Evolutionary conservation across 2,113 vertebrate genomes (phyloP), one percentile per base, ranked within the genome.

Genomic region (Nesogale talazaci): DNA sequence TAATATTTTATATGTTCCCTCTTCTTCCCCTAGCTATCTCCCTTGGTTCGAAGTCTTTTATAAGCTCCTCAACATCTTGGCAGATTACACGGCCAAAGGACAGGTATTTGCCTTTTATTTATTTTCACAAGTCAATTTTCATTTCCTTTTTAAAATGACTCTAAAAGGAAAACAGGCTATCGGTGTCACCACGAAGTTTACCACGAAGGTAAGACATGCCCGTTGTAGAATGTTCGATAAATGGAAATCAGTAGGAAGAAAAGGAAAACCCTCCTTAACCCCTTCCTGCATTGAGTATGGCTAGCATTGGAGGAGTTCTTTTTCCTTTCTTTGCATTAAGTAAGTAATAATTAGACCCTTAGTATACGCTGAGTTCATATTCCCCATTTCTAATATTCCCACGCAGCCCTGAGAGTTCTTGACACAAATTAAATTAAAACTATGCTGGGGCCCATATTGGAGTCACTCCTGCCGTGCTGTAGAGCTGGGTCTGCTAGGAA

Each of bases 11-110:
- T 96, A n/a, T 96, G 63, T 97, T 81, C 92, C 81, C 91, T 92
- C 76, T 90, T 93, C 83, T 82, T 94, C 80, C 86, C 95, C 22
- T 89, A 99, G 99, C 98, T 99, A 99, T 97, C 98, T 99, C 83
- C 99, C 99, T 0, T 99, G 99, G 98, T 99, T 99, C 96, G 98
- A 99, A 98, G 98, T 99, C 95, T 99, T 99, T 97, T 99, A 99
- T 97, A 99, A 99, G 93, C 98, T 99, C 57, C 98, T 99, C 77
- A 99, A 99, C 97, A 98, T 99, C 97, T 97, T 99, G 80, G 99
- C 99, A 92, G 99, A 99, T 98, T 99, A 99, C 95, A 98, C 98
- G 65, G 97, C 99, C 90, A 99, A 99, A 98, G 98, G 98, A 97
- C 99, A 99, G 99, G 99, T 99, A 98, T 95, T 93, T 83, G 27